Percentiles rank a stretch among this genome's conserved stretches.
Conservation (phyloP, 2,888 invertebrate genomes). For the Ellobium chinense region DNA sequence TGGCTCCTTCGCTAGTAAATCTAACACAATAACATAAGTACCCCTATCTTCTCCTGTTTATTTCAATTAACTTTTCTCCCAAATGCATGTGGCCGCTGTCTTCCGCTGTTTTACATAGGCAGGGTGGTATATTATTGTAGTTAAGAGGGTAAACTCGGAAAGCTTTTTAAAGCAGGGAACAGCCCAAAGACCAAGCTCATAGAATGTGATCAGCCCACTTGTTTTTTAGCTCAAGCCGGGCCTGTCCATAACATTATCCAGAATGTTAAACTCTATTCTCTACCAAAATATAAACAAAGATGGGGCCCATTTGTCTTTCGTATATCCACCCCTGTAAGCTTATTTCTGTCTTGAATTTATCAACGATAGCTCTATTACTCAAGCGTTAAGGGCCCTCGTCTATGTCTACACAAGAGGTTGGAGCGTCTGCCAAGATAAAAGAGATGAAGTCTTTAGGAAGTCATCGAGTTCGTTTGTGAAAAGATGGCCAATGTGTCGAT, state of each 20-base stretch:
- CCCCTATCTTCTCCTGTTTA: slow-evolving; percentile 14
- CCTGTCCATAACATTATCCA: not conserved
- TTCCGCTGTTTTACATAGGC: not conserved
- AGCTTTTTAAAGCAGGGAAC: not conserved
- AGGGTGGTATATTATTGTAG: slow-evolving; percentile 15
- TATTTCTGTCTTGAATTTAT: too few species aligned
- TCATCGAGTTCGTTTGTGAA: too few species aligned
- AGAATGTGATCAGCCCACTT: not conserved
- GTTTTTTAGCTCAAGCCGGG: not conserved
- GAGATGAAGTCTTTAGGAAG: too few species aligned
- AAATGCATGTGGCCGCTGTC: slow-evolving; percentile 24
- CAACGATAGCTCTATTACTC: too few species aligned
- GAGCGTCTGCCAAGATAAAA: too few species aligned
- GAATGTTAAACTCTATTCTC: not conserved
- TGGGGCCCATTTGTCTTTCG: not conserved
- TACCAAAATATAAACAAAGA: not conserved
- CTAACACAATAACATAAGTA: slow-evolving; percentile 41
- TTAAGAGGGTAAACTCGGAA: not conserved
- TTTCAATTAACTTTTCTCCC: slow-evolving; percentile 21
- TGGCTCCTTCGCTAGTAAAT: slow-evolving; percentile 29
- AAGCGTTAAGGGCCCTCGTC: too few species aligned
- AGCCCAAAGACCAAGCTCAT: not conserved
- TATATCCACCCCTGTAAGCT: too few species aligned
- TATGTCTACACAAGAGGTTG: too few species aligned
- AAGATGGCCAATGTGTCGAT: too few species aligned